phyloP scores from a whole-genome alignment of 1,140 invertebrate species.

The Dendroctonus valens region DNA sequence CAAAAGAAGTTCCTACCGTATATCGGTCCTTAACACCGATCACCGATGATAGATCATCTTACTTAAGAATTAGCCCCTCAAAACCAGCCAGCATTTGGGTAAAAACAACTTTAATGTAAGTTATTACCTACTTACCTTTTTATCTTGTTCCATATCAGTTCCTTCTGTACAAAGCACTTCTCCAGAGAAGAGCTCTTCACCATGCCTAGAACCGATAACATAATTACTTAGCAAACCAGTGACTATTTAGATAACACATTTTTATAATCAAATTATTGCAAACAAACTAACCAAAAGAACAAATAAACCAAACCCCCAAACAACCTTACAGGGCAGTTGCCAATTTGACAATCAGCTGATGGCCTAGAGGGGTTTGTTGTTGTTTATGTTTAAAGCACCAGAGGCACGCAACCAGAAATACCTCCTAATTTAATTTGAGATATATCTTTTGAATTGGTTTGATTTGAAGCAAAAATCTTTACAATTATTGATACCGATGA shows the following conservation, averaged over 20 bases:
- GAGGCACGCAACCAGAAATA: no score
- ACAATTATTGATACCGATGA: no score
- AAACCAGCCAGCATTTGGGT: neutral
- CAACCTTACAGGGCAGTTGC: neutral
- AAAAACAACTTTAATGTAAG: neutral
- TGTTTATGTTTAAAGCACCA: no score
- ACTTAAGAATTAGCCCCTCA: no score
- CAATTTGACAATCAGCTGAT: neutral
- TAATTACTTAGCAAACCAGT: neutral
- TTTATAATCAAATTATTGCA: neutral
- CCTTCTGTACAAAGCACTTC: slow-evolving; percentile 14
- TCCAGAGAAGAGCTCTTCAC: slow-evolving; percentile 15
- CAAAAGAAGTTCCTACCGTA: no score
- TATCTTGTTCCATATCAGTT: slow-evolving; percentile 4
- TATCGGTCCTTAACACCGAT: no score
- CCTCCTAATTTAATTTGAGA: no score
- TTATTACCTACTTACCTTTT: slow-evolving; percentile 9
- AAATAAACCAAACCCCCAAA: slow-evolving; percentile 14
- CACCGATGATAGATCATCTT: no score
- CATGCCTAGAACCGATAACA: slow-evolving; percentile 15
- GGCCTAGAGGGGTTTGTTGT: no score
- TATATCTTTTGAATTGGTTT: no score
- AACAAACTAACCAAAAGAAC: slow-evolving; percentile 4
- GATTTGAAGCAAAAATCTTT: no score
- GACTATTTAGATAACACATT: neutral